Percentiles rank a stretch among this genome's conserved stretches.
Conservation (phyloP, 2,113 vertebrate genomes). For the Struthidea cinerea region DNA sequence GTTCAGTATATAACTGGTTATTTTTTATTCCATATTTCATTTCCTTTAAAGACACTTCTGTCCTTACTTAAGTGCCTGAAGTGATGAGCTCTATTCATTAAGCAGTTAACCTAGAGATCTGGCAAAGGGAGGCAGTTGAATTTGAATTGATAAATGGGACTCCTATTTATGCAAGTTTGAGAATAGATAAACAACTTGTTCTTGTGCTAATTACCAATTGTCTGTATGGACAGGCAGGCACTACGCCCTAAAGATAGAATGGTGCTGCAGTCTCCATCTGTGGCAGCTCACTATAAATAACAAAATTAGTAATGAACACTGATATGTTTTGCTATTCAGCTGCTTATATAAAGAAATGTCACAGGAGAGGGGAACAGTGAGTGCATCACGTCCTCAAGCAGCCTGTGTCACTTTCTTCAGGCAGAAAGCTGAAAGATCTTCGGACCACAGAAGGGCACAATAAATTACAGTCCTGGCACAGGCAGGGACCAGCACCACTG, state of each 20-base stretch:
- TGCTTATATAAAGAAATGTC: slow-evolving; percentile 27
- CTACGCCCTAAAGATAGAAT: slow-evolving; percentile 43
- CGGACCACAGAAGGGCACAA: background rate
- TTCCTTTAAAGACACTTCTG: background rate
- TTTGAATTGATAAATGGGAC: slow-evolving; percentile 11
- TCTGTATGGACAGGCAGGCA: background rate
- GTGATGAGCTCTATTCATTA: background rate
- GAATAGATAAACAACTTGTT: slow-evolving; percentile 47
- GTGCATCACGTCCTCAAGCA: background rate
- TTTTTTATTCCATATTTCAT: background rate
- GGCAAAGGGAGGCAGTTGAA: background rate
- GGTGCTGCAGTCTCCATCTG: slow-evolving; percentile 35
- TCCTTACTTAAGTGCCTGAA: background rate
- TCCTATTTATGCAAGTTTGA: slow-evolving; percentile 39
- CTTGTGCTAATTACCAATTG: slow-evolving; percentile 55
- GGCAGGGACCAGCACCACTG: background rate
- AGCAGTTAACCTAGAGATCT: slow-evolving; percentile 1
- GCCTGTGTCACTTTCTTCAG: background rate
- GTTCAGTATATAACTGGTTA: background rate
- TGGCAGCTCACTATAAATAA: slow-evolving; percentile 48
- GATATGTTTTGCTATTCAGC: background rate
- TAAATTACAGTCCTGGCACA: background rate
- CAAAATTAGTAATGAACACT: slow-evolving; percentile 21
- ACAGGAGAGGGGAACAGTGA: background rate
- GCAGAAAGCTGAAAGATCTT: background rate